phyloP scores from a whole-genome alignment of 2,113 vertebrate species.

The Cyprinodon variegatus region DNA sequence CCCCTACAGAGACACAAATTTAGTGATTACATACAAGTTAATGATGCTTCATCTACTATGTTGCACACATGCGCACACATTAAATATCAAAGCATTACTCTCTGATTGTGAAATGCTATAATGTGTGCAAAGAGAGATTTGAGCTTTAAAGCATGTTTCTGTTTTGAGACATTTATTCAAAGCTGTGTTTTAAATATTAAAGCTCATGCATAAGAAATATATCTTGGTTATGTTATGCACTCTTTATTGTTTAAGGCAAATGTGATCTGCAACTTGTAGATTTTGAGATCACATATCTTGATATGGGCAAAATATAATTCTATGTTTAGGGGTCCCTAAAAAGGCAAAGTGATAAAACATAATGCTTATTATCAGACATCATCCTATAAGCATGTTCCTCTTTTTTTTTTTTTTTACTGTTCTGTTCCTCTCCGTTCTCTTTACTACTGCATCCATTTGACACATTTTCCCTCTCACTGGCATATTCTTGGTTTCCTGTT shows the following conservation, averaged over 20 bases:
- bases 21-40: conserved; percentile 75
- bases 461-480: conserved; percentile 28
- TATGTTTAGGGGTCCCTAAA: conserved; percentile 16
- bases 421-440: conserved; percentile 2
- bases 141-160: not conserved
- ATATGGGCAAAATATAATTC: conserved; percentile 22
- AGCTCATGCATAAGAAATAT: not conserved
- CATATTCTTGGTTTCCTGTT: conserved; percentile 24
- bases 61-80: conserved; percentile 17
- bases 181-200: not conserved
- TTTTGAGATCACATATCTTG: conserved; percentile 25
- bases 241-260: conserved; percentile 11
- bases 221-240: not conserved
- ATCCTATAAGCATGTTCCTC: not conserved
- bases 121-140: not conserved
- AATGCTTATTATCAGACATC: conserved; percentile 18
- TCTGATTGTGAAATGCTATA: conserved; percentile 14
- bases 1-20: conserved; percentile 47
- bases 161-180: not conserved
- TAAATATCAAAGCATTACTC: not conserved
- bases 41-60: conserved; percentile 44
- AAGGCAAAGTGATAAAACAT: conserved; percentile 21
- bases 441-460: conserved; percentile 25
- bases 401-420: conserved; percentile 11
- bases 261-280: conserved; percentile 2